Base-by-base conservation (phyloP, 2,113 vertebrate species). In the Ceuthmochares aereus region DNA sequence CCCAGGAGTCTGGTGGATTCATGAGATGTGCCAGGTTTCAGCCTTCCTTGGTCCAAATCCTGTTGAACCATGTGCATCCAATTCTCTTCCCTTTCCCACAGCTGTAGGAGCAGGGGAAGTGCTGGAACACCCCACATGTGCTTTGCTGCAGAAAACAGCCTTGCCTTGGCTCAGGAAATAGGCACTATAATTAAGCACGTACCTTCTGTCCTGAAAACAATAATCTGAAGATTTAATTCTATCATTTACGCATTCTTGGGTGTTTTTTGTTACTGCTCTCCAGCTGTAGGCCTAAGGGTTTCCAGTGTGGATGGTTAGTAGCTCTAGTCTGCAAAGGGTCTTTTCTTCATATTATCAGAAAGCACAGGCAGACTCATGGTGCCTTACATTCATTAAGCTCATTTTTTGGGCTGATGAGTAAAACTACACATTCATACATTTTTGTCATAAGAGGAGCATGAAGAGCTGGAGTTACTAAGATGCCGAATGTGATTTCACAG, bases 401-500 rank as follows among this genome's bases (percentile, higher is more conserved):
- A 68, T 73, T 95, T 78, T 93, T 78, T 93, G 83, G 82, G 58
- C 87, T 4, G 9, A 2, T 1, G 5, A 82, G 34, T 69, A 76
- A 73, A 87, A 83, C 30, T 64, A 73, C 75, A 45, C 58, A 69
- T 68, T 85, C 76, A 40, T 64, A 69, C 59, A 36, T 86, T 90
- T 84, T 73, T 85, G 58, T 89, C 90, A 76, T 77, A 56, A 73
- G 87, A 73, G 36, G 13, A 76, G 40, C 62, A 8, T 5, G 43
- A 85, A 58, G 82, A 95, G 67, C 67, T 83, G 79, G 43, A 92
- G 87, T 69, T 80, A 22, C 78, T 73, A 45, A 86, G 95, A 93
- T 83, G 94, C 94, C 92, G 96, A 90, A 88, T 96, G 82, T 90
- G 95, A 94, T 93, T 97, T 96, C 88, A 95, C 88, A 93, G 85